These are phyloP conservation scores for Laticauda laticaudata DNA, from an alignment of 2,113 vertebrate genomes.

Conservation along the genomic window DNA sequence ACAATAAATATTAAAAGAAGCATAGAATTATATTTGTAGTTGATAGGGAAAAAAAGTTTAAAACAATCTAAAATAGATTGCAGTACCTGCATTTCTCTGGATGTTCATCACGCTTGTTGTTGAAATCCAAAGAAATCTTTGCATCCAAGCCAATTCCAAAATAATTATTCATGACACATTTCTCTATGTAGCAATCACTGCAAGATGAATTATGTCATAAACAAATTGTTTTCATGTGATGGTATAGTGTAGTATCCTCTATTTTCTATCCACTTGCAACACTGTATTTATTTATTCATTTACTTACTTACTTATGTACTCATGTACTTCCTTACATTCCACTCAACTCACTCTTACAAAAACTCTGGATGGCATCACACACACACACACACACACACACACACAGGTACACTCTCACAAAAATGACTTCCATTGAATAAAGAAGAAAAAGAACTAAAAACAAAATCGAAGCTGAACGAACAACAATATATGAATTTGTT, in stretches of 20 bases:
- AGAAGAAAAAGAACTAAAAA: background rate
- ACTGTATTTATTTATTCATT: background rate
- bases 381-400: too few species aligned
- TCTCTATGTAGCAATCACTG: slow-evolving; percentile 89
- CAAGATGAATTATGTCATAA: slow-evolving; percentile 7
- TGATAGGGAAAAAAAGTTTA: background rate
- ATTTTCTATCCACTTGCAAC: background rate
- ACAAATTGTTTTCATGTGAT: background rate
- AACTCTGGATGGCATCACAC: too few species aligned
- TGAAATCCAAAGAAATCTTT: slow-evolving; percentile 94
- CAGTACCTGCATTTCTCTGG: slow-evolving; percentile 90
- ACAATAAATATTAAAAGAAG: background rate
- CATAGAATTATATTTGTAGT: background rate
- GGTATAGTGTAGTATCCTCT: background rate
- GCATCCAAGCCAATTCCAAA: slow-evolving; percentile 93
- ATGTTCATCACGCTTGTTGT: slow-evolving; percentile 93
- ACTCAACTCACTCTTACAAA: too few species aligned
- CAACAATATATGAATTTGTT: background rate
- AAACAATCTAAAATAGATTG: slow-evolving; percentile 6
- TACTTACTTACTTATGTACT: too few species aligned
- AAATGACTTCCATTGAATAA: background rate
- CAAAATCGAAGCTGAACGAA: background rate
- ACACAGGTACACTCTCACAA: too few species aligned
- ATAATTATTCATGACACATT: slow-evolving; percentile 97
- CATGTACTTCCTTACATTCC: too few species aligned